Percentiles rank a stretch among this genome's conserved stretches.
phyloP scores from a whole-genome alignment of 2,797 vertebrate genomes.

The Pyrrhura leucotis region DNA sequence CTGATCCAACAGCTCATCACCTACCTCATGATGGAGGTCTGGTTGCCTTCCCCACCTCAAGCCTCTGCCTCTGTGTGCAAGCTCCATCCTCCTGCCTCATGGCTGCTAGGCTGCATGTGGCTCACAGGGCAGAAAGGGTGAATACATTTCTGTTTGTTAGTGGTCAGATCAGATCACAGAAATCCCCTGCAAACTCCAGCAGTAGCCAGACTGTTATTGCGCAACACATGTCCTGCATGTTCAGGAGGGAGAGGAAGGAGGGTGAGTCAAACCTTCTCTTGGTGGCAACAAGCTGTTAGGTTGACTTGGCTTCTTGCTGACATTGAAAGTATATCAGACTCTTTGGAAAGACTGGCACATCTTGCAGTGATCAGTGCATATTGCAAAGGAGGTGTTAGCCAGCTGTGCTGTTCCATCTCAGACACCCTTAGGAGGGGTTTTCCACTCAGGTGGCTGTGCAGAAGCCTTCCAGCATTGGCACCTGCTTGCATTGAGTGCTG shows the following conservation, averaged over 20 bases:
- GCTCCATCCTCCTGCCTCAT: not conserved
- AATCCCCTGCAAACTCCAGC: not conserved
- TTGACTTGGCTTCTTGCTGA: accelerated
- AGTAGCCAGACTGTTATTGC: not conserved
- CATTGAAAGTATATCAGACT: not conserved
- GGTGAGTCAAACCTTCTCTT: not conserved
- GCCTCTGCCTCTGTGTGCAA: not conserved
- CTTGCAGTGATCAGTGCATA: not conserved
- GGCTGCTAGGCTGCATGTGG: not conserved
- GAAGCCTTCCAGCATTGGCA: not conserved
- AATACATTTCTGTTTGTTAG: not conserved
- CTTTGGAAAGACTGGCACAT: not conserved
- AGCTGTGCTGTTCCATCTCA: not conserved
- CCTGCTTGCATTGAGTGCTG: not conserved
- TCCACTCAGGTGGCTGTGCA: not conserved
- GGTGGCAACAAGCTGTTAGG: not conserved
- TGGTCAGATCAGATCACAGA: not conserved
- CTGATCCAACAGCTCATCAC: not conserved
- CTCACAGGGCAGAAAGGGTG: not conserved
- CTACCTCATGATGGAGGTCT: not conserved
- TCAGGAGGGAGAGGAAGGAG: not conserved
- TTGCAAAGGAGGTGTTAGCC: not conserved
- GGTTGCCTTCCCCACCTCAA: not conserved
- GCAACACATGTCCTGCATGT: accelerated
- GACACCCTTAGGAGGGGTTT: not conserved